Percentiles rank a stretch among this genome's conserved stretches.
phyloP scores from a whole-genome alignment of 2,797 vertebrate genomes.

The Micromesistius poutassou region DNA sequence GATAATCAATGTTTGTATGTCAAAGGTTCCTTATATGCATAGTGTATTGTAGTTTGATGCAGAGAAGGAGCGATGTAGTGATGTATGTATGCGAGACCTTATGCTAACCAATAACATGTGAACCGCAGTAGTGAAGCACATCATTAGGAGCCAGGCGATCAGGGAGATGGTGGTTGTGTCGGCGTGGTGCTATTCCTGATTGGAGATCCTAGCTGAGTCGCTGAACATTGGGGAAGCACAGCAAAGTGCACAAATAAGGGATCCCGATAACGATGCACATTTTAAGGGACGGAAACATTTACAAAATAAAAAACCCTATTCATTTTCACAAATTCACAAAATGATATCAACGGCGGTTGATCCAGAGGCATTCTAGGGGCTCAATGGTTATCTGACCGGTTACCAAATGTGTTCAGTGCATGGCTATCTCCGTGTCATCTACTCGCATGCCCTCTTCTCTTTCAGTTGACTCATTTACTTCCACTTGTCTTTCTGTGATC shows the following conservation, averaged over 20 bases:
- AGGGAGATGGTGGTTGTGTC: not conserved
- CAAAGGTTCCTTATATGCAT: not conserved
- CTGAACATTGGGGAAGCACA: not conserved
- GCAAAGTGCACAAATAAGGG: not conserved
- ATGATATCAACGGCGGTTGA: not conserved
- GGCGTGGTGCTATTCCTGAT: not conserved
- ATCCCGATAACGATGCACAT: not conserved
- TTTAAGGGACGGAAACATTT: not conserved
- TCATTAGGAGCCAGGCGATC: not conserved
- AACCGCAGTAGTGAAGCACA: not conserved
- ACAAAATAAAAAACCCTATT: not conserved
- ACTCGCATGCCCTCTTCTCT: constrained; percentile 76
- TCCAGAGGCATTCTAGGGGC: not conserved
- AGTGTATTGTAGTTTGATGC: not conserved
- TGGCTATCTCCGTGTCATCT: constrained; percentile 73
- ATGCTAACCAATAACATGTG: not conserved
- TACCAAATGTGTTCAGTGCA: constrained; percentile 61
- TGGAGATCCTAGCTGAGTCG: not conserved
- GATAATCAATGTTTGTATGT: not conserved
- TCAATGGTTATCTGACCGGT: not conserved
- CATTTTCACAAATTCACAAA: not conserved
- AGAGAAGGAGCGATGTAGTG: not conserved
- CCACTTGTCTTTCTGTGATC: constrained; percentile 87
- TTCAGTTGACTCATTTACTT: constrained; percentile 76
- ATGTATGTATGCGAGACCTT: not conserved